Base-by-base conservation (phyloP, 1,140 invertebrate genomes). In the Propsilocerus akamusi region DNA sequence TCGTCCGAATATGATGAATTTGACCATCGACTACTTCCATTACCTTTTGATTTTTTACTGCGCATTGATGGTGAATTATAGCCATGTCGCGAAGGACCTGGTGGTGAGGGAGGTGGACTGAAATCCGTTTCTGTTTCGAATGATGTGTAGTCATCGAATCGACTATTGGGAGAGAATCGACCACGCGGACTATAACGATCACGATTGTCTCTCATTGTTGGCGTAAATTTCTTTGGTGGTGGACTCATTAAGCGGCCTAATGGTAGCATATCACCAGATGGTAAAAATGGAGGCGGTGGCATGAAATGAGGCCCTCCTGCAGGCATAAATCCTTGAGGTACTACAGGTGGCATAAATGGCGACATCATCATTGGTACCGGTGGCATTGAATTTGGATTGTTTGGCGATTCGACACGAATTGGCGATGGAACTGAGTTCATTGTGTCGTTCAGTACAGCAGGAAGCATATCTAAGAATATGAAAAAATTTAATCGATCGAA, bases 201-300 rank as follows among this genome's bases (percentile, higher is more conserved):
- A 3, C 58, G 53, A 4, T 53, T 32, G 17, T 17, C 30, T 20
- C 25, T 47, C 10, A 53, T 28, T 7, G 60, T 57, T 20, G 62
- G 59, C 6, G 75, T 75, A 3, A 75, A 75, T 5, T 77, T 78
- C 4, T 51, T 58, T 20, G 62, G 59, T 6, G 75, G 75, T 3
- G 76, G 76, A 4, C 77, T 79, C 5, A 77, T 76, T 59, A 79
- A 66, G 48, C 77, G 66, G 5, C 76, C 77, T 22, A 25, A 24
- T 12, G 47, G 26, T 17, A 20, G 63, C 53, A 74, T 72, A 48
- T 75, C 71, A 10, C 70, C 71, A 17, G 74, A 73, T 25, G 49
- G 48, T 49, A 56, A 53, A 52, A 57, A 57, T 41, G 53, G 53
- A 50, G 67, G 68, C 5, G 65, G 67, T 37, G 67, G 67, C 51